Evolutionary conservation across 2,888 invertebrate genomes (phyloP).

Genomic region (Aphrophora alni): DNA sequence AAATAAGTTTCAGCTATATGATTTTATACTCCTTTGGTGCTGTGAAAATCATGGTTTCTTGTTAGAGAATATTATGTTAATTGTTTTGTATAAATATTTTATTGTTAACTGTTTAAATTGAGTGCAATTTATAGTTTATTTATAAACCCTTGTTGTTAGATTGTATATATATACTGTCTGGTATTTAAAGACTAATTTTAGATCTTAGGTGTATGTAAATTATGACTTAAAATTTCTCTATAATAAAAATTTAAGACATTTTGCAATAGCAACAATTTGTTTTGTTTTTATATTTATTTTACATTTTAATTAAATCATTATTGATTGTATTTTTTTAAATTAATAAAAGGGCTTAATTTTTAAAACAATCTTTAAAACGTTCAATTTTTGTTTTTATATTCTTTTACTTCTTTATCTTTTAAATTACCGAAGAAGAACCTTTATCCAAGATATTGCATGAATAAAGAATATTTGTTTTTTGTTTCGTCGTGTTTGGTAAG

Average conservation of each 20-base stretch:
- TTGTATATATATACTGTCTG: neutral
- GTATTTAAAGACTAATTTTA: slow-evolving; percentile 4
- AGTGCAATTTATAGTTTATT: neutral
- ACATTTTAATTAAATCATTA: neutral
- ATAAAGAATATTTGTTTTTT: no score
- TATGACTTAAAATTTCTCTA: neutral
- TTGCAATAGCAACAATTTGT: neutral
- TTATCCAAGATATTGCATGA: no score
- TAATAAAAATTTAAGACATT: neutral
- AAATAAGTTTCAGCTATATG: neutral
- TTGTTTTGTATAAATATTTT: neutral
- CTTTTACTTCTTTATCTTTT: no score
- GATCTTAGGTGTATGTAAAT: neutral
- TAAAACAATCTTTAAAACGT: neutral
- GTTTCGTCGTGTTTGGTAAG: no score
- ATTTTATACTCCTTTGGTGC: neutral
- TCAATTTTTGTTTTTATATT: neutral
- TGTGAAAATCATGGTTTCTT: neutral
- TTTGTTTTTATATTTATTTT: neutral
- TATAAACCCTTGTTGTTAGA: neutral
- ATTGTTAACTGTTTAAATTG: neutral
- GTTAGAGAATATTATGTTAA: neutral
- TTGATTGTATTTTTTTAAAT: neutral
- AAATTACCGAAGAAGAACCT: no score
- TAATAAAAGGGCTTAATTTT: neutral